phyloP scores from a whole-genome alignment of 2,113 vertebrate genomes.

The Mirza zaza region DNA sequence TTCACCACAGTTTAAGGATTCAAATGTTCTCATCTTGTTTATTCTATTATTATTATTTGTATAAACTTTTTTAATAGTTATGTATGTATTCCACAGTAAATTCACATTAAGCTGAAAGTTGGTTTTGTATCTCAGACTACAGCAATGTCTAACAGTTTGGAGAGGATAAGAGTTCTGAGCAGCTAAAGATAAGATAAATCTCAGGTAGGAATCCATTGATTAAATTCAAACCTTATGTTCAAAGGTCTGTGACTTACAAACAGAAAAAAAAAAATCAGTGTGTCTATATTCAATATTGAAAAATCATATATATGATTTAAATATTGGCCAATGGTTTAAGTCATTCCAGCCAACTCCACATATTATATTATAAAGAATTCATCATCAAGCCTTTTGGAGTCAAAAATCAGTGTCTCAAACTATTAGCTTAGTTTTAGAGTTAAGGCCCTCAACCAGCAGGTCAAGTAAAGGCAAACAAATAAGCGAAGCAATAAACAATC shows the following conservation, averaged over 20 bases:
- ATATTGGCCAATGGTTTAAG: not conserved
- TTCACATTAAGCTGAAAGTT: not conserved
- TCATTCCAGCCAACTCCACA: not conserved
- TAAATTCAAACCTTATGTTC: slow-evolving; percentile 30
- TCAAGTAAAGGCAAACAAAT: not conserved
- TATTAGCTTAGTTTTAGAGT: not conserved
- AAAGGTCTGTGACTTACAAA: not conserved
- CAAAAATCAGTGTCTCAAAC: not conserved
- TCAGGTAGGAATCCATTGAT: not conserved
- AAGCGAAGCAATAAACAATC: not conserved
- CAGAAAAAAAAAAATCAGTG: not conserved
- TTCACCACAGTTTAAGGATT: not conserved
- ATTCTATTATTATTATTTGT: not conserved
- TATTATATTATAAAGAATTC: not conserved
- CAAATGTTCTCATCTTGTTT: not conserved
- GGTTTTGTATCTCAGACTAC: not conserved
- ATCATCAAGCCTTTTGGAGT: not conserved
- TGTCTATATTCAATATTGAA: not conserved
- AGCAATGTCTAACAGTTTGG: not conserved
- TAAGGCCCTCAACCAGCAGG: not conserved
- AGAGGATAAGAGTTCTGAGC: not conserved
- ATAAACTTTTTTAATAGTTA: not conserved
- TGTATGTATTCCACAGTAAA: not conserved
- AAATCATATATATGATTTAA: not conserved
- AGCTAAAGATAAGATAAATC: not conserved